Conservation (phyloP, 2,888 invertebrate species). For the Philonicus albiceps region DNA sequence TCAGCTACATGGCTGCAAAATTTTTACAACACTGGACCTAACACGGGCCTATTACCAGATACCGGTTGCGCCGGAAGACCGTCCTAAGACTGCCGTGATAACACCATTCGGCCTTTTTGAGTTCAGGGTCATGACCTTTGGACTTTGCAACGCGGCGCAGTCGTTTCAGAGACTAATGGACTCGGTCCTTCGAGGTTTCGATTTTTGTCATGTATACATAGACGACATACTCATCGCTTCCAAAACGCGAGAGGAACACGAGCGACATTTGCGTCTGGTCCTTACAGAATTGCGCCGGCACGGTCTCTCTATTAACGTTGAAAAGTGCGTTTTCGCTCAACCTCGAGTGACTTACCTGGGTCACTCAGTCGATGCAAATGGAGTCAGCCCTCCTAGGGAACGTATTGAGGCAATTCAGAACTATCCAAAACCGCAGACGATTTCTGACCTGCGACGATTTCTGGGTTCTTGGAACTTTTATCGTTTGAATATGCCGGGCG, state of each 20-base stretch:
- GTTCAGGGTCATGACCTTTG: not conserved
- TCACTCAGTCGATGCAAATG: not conserved
- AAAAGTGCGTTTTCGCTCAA: not conserved
- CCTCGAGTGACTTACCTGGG: not conserved
- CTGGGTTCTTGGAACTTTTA: not conserved
- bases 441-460: not conserved
- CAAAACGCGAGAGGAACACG: not conserved
- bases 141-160: not conserved
- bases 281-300: not conserved
- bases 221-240: not conserved
- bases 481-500: not conserved
- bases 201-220: not conserved
- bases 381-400: no score
- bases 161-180: not conserved
- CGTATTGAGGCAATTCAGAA: not conserved
- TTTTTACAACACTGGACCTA: not conserved
- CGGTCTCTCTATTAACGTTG: not conserved
- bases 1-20: not conserved
- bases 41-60: not conserved
- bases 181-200: not conserved
- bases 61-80: not conserved
- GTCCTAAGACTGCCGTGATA: not conserved
- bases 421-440: not conserved
- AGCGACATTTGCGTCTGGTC: not conserved
- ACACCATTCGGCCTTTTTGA: not conserved